A percentile compares a stretch with the other conserved stretches of the same genome.
Evolutionary conservation across 2,888 invertebrate species (phyloP).

Genomic region (Panopea generosa): DNA sequence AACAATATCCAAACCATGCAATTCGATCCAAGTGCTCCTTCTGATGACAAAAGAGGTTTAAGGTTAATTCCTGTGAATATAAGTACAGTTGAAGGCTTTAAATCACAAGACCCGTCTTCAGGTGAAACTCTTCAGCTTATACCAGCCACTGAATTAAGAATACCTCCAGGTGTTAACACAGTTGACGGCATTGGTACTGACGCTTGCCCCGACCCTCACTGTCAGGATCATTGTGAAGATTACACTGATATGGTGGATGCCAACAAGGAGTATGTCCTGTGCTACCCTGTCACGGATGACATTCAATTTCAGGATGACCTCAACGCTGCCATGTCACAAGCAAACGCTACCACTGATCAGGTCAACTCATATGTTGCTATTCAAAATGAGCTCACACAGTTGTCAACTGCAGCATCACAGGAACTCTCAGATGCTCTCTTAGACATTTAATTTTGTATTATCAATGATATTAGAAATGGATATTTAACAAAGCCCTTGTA

Average conservation of each 20-base stretch:
- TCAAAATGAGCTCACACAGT: too few relatives aligned
- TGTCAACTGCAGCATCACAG: constrained; percentile 8
- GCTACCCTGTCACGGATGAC: constrained; percentile 19
- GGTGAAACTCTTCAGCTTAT: neutral
- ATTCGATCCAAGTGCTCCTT: too few relatives aligned
- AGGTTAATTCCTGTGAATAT: too few relatives aligned
- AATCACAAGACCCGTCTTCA: too few relatives aligned
- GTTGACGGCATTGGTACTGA: constrained; percentile 2
- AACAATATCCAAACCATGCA: too few relatives aligned
- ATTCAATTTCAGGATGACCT: constrained; percentile 19
- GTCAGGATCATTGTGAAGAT: constrained; percentile 17
- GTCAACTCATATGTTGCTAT: neutral
- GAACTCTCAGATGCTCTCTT: constrained; percentile 6
- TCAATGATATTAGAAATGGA: too few relatives aligned
- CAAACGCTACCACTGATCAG: neutral
- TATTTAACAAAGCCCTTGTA: too few relatives aligned
- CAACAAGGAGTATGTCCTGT: constrained; percentile 15
- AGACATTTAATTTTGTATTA: constrained; percentile 3
- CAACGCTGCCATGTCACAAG: neutral
- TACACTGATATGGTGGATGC: constrained; percentile 11
- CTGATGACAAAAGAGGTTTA: too few relatives aligned
- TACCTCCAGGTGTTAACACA: constrained; percentile 6
- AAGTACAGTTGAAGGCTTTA: too few relatives aligned
- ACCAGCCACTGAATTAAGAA: neutral
- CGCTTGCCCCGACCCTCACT: constrained; percentile 7